Percentiles rank a stretch among this genome's conserved stretches.
phyloP scores from a whole-genome alignment of 2,888 invertebrate species.

The Thera obeliscata region DNA sequence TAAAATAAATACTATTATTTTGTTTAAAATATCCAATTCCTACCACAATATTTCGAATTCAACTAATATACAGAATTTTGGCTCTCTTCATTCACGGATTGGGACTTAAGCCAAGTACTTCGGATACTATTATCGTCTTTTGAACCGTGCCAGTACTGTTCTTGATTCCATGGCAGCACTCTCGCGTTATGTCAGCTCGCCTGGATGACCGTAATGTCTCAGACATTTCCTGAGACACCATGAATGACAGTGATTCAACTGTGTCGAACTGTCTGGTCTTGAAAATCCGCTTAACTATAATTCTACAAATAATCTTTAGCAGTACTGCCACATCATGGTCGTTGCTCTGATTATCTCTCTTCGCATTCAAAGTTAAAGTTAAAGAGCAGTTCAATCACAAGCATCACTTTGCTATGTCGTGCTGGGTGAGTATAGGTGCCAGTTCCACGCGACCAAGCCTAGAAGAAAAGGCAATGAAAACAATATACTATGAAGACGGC shows the following conservation, averaged over 20 bases:
- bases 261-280: constrained; percentile 18
- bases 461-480: too few species aligned
- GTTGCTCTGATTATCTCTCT: too few species aligned
- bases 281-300: too few species aligned
- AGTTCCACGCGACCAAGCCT: too few species aligned
- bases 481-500: too few species aligned
- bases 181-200: constrained; percentile 27
- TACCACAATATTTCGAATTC: not conserved
- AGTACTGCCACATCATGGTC: too few species aligned
- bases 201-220: constrained; percentile 26
- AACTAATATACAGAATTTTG: constrained; percentile 10
- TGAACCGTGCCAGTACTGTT: constrained; percentile 12
- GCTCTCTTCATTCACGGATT: constrained; percentile 25
- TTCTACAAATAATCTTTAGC: too few species aligned
- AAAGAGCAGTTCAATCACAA: too few species aligned
- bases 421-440: too few species aligned
- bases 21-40: not conserved
- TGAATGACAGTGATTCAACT: constrained; percentile 25
- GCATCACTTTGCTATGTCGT: too few species aligned
- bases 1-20: too few species aligned
- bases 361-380: too few species aligned
- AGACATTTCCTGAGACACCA: constrained; percentile 21
- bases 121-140: constrained; percentile 32
- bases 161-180: constrained; percentile 8
- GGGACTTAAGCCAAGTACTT: constrained; percentile 37